Conservation (phyloP, 2,113 vertebrate genomes). For the Onychorhynchus coronatus region DNA sequence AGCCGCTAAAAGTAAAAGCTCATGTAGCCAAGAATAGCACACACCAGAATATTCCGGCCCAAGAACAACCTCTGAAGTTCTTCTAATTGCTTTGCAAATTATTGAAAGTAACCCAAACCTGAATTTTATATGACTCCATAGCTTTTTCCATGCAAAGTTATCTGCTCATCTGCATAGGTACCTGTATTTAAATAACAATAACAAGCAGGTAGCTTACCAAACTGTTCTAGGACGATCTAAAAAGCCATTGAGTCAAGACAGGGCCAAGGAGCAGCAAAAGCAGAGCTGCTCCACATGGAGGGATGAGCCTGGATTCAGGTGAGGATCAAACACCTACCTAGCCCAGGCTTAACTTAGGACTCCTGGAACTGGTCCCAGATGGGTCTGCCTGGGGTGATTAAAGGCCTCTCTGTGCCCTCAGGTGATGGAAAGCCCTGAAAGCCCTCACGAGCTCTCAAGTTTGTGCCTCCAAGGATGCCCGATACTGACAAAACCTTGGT, state of each 20-base stretch:
- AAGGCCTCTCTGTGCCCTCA: neutral
- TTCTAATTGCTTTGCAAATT: neutral
- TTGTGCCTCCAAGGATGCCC: neutral
- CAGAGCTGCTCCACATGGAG: rapidly evolving
- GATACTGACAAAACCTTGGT: neutral
- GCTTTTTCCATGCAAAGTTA: neutral
- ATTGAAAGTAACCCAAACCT: neutral
- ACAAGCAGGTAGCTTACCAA: neutral
- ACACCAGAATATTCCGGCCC: neutral
- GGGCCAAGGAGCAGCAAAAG: neutral
- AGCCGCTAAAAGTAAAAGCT: neutral
- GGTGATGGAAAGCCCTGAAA: neutral
- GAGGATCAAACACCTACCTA: neutral
- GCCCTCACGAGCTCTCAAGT: neutral
- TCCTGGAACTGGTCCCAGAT: neutral
- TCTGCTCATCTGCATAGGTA: neutral
- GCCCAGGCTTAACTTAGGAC: neutral
- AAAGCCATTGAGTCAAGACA: neutral
- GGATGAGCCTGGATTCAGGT: rapidly evolving
- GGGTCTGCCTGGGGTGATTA: neutral
- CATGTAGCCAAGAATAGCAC: rapidly evolving
- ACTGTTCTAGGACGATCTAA: neutral
- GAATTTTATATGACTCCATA: neutral
- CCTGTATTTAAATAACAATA: neutral
- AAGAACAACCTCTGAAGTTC: neutral